Percentiles rank a stretch among this genome's conserved stretches.
phyloP scores from a whole-genome alignment of 2,113 vertebrate species.

The Oophaga pumilio region DNA sequence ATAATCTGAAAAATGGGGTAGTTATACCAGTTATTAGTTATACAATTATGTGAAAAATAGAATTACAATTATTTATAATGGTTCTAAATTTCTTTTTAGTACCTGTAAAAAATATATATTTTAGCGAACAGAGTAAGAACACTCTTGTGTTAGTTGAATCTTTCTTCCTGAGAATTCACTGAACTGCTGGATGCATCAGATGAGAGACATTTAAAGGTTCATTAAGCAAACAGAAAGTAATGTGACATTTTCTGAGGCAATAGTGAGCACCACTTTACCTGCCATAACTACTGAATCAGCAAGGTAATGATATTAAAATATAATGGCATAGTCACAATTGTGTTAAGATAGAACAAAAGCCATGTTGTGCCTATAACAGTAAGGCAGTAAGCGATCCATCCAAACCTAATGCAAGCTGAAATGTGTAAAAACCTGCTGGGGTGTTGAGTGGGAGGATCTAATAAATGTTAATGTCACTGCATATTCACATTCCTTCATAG shows the following conservation, averaged over 20 bases:
- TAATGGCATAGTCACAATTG: constrained; percentile 12
- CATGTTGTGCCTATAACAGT: constrained; percentile 1
- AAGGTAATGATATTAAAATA: constrained; percentile 33
- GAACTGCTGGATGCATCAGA: constrained; percentile 1
- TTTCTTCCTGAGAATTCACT: neutral
- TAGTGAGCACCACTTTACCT: constrained; percentile 21
- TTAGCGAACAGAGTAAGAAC: neutral
- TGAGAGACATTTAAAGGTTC: constrained; percentile 13
- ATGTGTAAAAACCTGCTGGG: constrained; percentile 11
- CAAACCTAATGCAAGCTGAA: neutral
- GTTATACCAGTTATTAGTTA: too few relatives aligned
- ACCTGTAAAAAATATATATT: neutral
- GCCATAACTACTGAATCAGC: constrained; percentile 33
- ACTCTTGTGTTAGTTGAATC: neutral
- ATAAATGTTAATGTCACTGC: neutral
- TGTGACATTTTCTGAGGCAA: constrained; percentile 29
- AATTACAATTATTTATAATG: neutral
- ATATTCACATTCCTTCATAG: neutral
- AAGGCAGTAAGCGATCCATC: neutral
- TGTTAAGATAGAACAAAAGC: neutral
- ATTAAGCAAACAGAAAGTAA: constrained; percentile 8
- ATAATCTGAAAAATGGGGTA: too few relatives aligned
- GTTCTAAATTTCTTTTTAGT: neutral
- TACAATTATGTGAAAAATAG: neutral
- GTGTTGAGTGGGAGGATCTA: constrained; percentile 10